These are phyloP conservation scores for Cosmia trapezina DNA, from an alignment of 2,888 invertebrate species.

Conservation along the genomic window DNA sequence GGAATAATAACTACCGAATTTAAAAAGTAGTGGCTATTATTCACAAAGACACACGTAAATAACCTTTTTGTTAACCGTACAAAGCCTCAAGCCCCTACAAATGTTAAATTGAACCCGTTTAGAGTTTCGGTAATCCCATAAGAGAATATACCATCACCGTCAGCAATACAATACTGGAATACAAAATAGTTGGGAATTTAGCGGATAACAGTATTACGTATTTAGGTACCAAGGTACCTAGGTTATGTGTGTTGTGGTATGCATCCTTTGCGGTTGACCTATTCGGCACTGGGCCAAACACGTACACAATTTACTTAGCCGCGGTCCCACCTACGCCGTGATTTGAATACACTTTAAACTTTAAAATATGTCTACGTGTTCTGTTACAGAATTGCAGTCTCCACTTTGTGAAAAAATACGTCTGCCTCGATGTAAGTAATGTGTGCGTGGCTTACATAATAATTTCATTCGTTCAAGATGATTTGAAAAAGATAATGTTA, in stretches of 20 bases:
- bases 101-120: constrained; percentile 8
- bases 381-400: constrained; percentile 55
- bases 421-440: constrained; percentile 15
- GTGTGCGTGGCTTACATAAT: constrained; percentile 10
- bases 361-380: constrained; percentile 70
- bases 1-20: not conserved
- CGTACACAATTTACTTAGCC: constrained; percentile 89
- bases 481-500: constrained; percentile 17
- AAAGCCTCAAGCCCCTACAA: not conserved
- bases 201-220: constrained; percentile 64
- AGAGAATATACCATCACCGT: constrained; percentile 26
- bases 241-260: constrained; percentile 69
- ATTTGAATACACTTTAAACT: constrained; percentile 83
- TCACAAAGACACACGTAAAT: not conserved
- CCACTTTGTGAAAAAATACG: constrained; percentile 52
- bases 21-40: not conserved
- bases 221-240: constrained; percentile 58
- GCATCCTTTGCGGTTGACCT: constrained; percentile 79
- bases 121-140: constrained; percentile 30
- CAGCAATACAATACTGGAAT: constrained; percentile 57
- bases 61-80: not conserved
- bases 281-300: constrained; percentile 88
- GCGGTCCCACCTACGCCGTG: constrained; percentile 80
- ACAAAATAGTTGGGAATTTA: constrained; percentile 57
- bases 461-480: not conserved